These are phyloP conservation scores for Drosophila watanabei DNA, from an alignment of 1,140 invertebrate species.

Conservation along the genomic window DNA sequence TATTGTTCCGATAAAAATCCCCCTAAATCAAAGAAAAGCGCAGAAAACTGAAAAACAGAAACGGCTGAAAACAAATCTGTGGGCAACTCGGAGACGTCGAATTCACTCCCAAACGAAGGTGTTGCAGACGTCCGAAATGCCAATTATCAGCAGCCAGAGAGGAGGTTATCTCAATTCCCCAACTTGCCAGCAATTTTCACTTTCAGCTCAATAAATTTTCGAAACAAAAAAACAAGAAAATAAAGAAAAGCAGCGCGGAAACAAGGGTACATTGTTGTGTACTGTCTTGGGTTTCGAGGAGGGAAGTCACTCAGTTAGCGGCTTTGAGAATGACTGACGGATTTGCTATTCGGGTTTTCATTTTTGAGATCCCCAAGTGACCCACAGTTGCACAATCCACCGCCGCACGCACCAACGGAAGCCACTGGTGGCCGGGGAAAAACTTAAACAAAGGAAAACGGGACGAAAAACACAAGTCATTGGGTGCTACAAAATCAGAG, in stretches of 20 bases:
- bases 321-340: slow-evolving; percentile 40
- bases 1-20: slow-evolving; percentile 69
- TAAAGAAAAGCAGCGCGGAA: slow-evolving; percentile 33
- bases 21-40: slow-evolving; percentile 50
- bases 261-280: slow-evolving; percentile 69
- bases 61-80: no score
- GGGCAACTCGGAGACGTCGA: no score
- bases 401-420: slow-evolving; percentile 57
- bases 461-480: slow-evolving; percentile 62
- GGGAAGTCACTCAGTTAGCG: slow-evolving; percentile 19
- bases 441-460: slow-evolving; percentile 11
- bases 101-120: slow-evolving; percentile 50
- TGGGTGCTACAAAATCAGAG: no score
- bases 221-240: slow-evolving; percentile 44
- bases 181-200: slow-evolving; percentile 66
- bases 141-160: slow-evolving; percentile 40
- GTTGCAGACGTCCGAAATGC: slow-evolving; percentile 59
- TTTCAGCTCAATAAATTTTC: slow-evolving; percentile 70
- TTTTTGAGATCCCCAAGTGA: slow-evolving; percentile 1
- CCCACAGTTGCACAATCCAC: slow-evolving; percentile 26
- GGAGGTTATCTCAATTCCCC: slow-evolving; percentile 49
- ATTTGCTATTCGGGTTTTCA: slow-evolving; percentile 13
- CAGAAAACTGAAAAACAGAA: slow-evolving; percentile 13
- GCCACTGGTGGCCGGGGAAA: slow-evolving; percentile 16
- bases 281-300: slow-evolving; percentile 37